Base-by-base conservation (phyloP, 2,888 invertebrate species). In the Tortricodes alternella region DNA sequence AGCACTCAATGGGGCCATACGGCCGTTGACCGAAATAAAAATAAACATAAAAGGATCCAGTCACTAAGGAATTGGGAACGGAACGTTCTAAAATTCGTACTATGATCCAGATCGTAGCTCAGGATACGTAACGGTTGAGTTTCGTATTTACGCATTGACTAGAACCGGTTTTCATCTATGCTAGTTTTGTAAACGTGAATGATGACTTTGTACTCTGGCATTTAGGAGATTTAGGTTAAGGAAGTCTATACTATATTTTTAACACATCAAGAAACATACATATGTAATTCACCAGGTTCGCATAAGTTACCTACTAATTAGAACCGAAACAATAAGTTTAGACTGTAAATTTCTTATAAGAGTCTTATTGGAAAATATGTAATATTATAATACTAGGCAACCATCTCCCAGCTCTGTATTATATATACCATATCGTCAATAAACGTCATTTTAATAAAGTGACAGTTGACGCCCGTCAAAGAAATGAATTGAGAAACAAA, bases 1-100 rank as follows among this genome's bases (percentile, higher is more conserved):
- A 83, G 71, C 79, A 76, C 68, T 81, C 78, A 81, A 80, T 80
- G 76, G 75, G 78, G 75, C 76, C 76, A 77, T 62, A 65, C 85
- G 88, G 85, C 75, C 86, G 77, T 86, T 88, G 86, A 89, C 88
- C 85, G 85, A 82, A 82, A 82, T 81, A 85, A 86, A 87, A 86
- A 82, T 76, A 78, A 81, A 83, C 71, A 74, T 64, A 70, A 76
- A 71, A 74, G 71, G 66, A 71, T 70, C 70, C 70, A 65, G 70
- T 72, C 68, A 70, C 73, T 74, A 67, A 80, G 79, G 78, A 78
- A 80, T 80, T 74, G 71, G 75, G 74, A 83, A 80, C 80, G 72
- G 80, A 76, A 70, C 73, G 71, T 79, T 79, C 15, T 50, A 56
- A 38, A 23, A 29, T 29, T n/a, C 29, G 9, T 29, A 56, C 16